Conservation (phyloP, 2,888 invertebrate genomes). For the Drosophila seclusa region DNA sequence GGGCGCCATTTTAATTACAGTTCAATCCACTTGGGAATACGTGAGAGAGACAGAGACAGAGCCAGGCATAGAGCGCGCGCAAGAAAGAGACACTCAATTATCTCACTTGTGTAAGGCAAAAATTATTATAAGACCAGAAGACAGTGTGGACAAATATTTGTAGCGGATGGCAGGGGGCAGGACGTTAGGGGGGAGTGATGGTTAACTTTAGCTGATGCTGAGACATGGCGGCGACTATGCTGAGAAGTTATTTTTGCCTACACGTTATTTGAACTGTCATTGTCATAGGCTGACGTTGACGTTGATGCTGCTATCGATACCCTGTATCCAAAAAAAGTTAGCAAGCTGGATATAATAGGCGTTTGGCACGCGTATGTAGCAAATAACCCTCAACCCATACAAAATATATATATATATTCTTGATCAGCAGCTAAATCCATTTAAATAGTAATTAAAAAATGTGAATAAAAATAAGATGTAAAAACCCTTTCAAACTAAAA, state of each 20-base stretch:
- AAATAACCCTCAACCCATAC: not conserved
- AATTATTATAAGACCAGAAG: slow-evolving; percentile 43
- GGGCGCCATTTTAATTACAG: slow-evolving; percentile 66
- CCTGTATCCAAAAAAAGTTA: not conserved
- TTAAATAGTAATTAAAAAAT: not conserved
- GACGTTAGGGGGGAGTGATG: not conserved
- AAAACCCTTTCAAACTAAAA: not conserved
- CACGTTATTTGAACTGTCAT: slow-evolving; percentile 69
- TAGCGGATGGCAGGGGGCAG: not conserved
- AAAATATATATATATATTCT: not conserved
- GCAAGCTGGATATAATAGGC: not conserved
- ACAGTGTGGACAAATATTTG: not conserved
- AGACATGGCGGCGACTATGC: slow-evolving; percentile 30
- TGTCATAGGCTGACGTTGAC: slow-evolving; percentile 65
- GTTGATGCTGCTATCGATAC: slow-evolving; percentile 32
- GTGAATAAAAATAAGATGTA: not conserved
- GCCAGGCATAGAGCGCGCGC: not conserved
- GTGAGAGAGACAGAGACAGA: not conserved
- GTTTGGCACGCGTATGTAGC: not conserved
- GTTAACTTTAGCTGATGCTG: slow-evolving; percentile 13
- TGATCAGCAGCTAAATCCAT: not conserved
- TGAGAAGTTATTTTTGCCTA: slow-evolving; percentile 49
- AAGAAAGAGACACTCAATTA: slow-evolving; percentile 29
- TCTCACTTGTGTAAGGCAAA: slow-evolving; percentile 32
- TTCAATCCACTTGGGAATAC: slow-evolving; percentile 56